Percentiles rank a stretch among this genome's conserved stretches.
Evolutionary conservation across 2,888 invertebrate species (phyloP).

Genomic region (Euphydryas editha): DNA sequence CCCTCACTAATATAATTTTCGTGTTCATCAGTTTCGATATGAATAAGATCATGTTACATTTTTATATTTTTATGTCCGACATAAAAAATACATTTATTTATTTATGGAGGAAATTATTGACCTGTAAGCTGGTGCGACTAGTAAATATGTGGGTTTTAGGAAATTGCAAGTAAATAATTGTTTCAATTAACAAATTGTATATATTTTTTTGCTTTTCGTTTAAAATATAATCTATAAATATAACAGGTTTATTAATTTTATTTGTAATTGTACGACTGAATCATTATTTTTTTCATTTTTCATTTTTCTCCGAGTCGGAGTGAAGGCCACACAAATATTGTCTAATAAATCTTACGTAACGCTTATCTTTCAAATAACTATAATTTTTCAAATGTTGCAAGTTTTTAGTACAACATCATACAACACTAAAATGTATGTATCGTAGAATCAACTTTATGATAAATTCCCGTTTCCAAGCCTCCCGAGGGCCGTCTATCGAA

Average conservation of each 20-base stretch:
- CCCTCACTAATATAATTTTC: slow-evolving; percentile 16
- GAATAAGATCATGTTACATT: slow-evolving; percentile 14
- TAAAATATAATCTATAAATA: too few relatives aligned
- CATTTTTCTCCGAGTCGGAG: too few relatives aligned
- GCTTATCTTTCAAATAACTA: neutral
- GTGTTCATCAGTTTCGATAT: slow-evolving; percentile 15
- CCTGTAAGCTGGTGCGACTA: neutral
- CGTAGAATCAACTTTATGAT: neutral
- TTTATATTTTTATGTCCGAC: neutral
- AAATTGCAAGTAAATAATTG: too few relatives aligned
- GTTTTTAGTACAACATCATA: neutral
- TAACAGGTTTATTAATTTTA: too few relatives aligned
- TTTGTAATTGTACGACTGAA: too few relatives aligned
- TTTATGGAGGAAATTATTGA: neutral
- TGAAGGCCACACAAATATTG: too few relatives aligned
- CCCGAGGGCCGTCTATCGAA: neutral
- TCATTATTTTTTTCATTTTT: too few relatives aligned
- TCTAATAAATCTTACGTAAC: too few relatives aligned
- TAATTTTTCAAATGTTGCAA: neutral
- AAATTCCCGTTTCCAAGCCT: neutral
- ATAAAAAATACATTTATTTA: neutral
- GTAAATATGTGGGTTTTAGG: neutral
- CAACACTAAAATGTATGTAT: neutral
- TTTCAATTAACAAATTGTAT: too few relatives aligned
- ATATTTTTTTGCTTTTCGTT: too few relatives aligned